Evolutionary conservation across 1,140 invertebrate species (phyloP), one percentile per base, ranked within the genome.

Genomic region (Pseudachorutes palmiensis): DNA sequence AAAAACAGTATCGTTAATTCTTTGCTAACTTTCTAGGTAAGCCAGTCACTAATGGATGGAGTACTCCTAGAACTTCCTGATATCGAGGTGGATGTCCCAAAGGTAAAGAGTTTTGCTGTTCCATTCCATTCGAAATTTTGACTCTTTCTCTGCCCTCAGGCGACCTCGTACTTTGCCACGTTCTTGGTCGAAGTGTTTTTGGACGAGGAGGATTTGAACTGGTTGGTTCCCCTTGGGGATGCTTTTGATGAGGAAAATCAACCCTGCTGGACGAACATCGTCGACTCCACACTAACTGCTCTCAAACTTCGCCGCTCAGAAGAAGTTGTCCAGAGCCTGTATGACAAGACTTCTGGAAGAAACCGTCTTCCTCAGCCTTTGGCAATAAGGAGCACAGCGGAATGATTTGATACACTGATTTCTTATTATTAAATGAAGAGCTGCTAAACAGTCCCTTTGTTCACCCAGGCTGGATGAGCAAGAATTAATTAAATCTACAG

Each of bases 181-280:
- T 74, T 70, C 62, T 32, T 74, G 28, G 41, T 64, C n/a, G 70
- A 74, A 62, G 24, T 74, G 22, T 74, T 74, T 49, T 19, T 26
- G 5, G 70, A 74, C 5, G 70, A 71, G 60, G 12, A 28, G 41
- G 63, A 70, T 69, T 60, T 71, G 28, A 32, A 64, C 30, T 74
- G 72, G 72, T 64, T 71, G n/a, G 16, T 70, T 14, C 26, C 31
- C 16, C 22, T 71, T 16, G 65, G 41, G 24, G 45, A 68, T 30
- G 24, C 65, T n/a, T n/a, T n/a, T n/a, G 22, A 51, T 68, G 22
- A 31, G 62, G 22, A 51, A 62, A 28, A 67, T 66, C 12, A 64
- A 65, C 19, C 45, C 16, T 26, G n/a, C 41, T 62, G 61, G 45
- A n/a, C 29, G 31, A 62, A 65, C 24, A 41, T 73, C 31, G 59